Conservation (phyloP, 2,797 vertebrate species). For the Premnoplex brunnescens region DNA sequence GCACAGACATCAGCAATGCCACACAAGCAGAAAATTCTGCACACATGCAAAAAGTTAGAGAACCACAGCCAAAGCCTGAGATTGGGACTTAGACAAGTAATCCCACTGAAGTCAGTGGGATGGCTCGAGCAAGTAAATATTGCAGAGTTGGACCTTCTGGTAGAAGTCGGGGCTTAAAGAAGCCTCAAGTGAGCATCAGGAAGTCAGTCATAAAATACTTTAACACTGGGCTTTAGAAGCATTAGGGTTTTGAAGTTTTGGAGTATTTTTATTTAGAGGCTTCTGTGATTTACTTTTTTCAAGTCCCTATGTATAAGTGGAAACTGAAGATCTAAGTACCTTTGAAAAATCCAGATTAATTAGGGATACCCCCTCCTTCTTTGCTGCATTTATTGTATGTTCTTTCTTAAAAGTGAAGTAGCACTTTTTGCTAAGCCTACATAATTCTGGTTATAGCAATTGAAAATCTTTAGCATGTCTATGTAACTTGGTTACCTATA, state of each 20-base stretch:
- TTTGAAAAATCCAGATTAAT: constrained; percentile 15
- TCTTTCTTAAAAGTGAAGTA: background rate
- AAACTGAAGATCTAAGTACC: background rate
- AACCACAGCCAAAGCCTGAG: constrained; percentile 38
- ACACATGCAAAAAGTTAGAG: constrained; percentile 58
- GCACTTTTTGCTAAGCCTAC: background rate
- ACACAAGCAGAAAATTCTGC: constrained; percentile 69
- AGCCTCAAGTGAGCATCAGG: constrained; percentile 27
- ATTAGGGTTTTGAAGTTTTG: background rate
- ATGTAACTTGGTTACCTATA: background rate
- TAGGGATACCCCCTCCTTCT: background rate
- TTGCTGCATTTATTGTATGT: background rate
- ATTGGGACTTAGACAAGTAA: constrained; percentile 55
- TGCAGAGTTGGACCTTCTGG: constrained; percentile 13
- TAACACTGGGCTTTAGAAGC: constrained; percentile 40
- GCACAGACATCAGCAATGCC: constrained; percentile 54
- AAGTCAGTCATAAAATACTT: constrained; percentile 54
- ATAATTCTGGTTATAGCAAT: background rate
- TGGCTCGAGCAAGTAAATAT: constrained; percentile 42
- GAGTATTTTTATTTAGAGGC: background rate
- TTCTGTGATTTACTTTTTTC: background rate
- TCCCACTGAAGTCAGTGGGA: constrained; percentile 60
- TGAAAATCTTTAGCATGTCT: background rate
- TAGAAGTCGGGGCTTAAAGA: constrained; percentile 5
- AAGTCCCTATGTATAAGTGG: background rate